Base-by-base conservation (phyloP, 37 sponge, comb jelly and placozoan genomes). In the Crambe crambe region DNA sequence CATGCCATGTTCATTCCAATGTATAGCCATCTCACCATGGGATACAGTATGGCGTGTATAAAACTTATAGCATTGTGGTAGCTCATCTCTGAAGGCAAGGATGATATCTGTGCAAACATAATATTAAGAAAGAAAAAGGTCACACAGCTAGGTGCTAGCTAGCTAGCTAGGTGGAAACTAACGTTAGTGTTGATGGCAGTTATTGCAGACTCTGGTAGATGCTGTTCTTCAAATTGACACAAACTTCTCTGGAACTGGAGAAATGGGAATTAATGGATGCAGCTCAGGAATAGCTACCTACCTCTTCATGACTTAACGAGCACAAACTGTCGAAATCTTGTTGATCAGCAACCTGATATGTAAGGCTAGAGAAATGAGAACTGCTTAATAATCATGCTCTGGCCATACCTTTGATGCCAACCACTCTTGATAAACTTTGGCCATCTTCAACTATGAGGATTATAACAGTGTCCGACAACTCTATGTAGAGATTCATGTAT, bases 41-140 rank as follows among this genome's bases (percentile, higher is more conserved):
- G 66, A 5, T 31, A 34, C 31, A 65, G 35, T 18, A 65, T 34
- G 15, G 31, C 35, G 15, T 30, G 31, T 2, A 65, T 26, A 3
- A 65, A 30, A 34, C 10, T 65, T 17, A 65, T 34, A 65, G 66
- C 66, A 65, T 65, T 18, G 66, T 65, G 66, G 30, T 65, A 32
- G 10, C 66, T 65, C 66, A 65, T 8, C 10, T 31, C 34, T 31
- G 35, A 65, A 26, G 27, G 27, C 30, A 65, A 30, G 2, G 66
- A 65, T 31, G 66, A 29, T 31, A 65, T 65, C 66, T 65, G 66
- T n/a, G n/a, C n/a, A n/a, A n/a, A n/a, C n/a, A n/a, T n/a, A n/a
- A n/a, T n/a, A n/a, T n/a, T n/a, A n/a, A n/a, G n/a, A n/a, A n/a
- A n/a, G n/a, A n/a, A n/a, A n/a, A n/a, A n/a, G n/a, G n/a, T n/a